Conservation (phyloP, 1,140 invertebrate species). For the Caligus rogercresseyi region DNA sequence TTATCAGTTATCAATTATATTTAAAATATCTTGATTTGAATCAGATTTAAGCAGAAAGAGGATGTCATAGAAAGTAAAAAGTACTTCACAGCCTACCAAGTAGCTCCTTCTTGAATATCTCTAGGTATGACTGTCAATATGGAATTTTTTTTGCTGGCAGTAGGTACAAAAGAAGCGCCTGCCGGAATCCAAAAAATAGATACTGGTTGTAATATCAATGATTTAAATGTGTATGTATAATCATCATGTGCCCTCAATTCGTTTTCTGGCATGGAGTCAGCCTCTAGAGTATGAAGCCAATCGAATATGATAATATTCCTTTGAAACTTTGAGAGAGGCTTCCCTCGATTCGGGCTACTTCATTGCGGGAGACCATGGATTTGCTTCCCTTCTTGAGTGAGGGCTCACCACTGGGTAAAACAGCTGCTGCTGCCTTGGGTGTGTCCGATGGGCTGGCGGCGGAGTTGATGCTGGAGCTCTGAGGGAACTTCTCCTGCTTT, state of each 20-base stretch:
- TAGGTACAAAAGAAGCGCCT: not conserved
- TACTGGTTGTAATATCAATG: not conserved
- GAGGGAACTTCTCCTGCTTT: not conserved
- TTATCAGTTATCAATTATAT: too few relatives aligned
- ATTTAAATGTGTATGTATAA: not conserved
- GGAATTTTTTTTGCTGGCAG: too few relatives aligned
- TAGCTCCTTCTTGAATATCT: too few relatives aligned
- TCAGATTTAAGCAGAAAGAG: too few relatives aligned
- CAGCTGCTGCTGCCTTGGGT: too few relatives aligned
- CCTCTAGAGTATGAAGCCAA: constrained; percentile 67
- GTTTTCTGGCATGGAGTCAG: not conserved
- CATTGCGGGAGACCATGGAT: constrained; percentile 40
- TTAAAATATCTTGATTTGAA: too few relatives aligned
- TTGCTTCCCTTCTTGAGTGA: constrained; percentile 5
- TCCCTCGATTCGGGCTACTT: constrained; percentile 58
- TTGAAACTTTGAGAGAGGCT: constrained; percentile 65
- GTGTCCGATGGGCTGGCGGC: too few relatives aligned
- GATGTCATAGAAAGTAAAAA: too few relatives aligned
- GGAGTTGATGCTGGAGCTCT: not conserved
- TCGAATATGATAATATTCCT: constrained; percentile 83
- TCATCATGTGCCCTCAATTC: not conserved
- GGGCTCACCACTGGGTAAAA: too few relatives aligned
- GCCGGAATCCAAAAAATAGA: not conserved
- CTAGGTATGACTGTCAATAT: too few relatives aligned
- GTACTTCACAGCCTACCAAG: too few relatives aligned